Evolutionary conservation across 2,888 invertebrate genomes (phyloP).

Genomic region (Dichetophora obliterata): DNA sequence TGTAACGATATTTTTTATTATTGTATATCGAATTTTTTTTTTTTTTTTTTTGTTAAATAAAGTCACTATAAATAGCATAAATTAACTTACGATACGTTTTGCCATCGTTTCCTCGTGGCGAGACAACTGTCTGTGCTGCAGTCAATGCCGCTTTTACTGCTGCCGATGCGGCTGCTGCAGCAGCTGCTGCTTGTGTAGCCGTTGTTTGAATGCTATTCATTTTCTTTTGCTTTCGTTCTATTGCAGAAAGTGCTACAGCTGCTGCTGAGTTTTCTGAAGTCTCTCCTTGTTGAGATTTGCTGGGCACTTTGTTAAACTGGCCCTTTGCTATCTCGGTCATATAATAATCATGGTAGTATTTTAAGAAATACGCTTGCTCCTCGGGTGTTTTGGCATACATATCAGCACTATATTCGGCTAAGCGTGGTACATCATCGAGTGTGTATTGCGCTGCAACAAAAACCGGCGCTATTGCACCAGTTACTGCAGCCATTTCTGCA

Average conservation of each 20-base stretch:
- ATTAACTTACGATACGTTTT: slow-evolving; percentile 65
- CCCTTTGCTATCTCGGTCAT: slow-evolving; percentile 69
- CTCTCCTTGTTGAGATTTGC: slow-evolving; percentile 61
- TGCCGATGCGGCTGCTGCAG: slow-evolving; percentile 66
- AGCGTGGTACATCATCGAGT: slow-evolving; percentile 77
- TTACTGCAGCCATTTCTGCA: slow-evolving; percentile 41
- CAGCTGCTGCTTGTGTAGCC: slow-evolving; percentile 64
- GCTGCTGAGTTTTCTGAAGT: slow-evolving; percentile 82
- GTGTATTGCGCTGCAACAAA: slow-evolving; percentile 65
- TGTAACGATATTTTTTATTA: slow-evolving; percentile 42
- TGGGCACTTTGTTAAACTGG: slow-evolving; percentile 59
- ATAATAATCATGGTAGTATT: slow-evolving; percentile 82
- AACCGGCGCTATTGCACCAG: not conserved
- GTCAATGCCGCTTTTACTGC: slow-evolving; percentile 66
- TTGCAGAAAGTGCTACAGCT: slow-evolving; percentile 90
- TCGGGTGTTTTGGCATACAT: slow-evolving; percentile 80
- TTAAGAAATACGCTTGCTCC: slow-evolving; percentile 79
- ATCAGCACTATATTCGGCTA: slow-evolving; percentile 83
- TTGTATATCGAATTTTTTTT: no score
- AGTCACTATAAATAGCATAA: no score
- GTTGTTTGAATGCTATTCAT: slow-evolving; percentile 65
- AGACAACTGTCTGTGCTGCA: slow-evolving; percentile 51
- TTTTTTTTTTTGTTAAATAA: no score
- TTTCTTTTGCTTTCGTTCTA: slow-evolving; percentile 71
- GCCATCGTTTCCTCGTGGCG: slow-evolving; percentile 66